phyloP scores from a whole-genome alignment of 1,140 invertebrate species.

The Trachymyrmex cornetzi region DNA sequence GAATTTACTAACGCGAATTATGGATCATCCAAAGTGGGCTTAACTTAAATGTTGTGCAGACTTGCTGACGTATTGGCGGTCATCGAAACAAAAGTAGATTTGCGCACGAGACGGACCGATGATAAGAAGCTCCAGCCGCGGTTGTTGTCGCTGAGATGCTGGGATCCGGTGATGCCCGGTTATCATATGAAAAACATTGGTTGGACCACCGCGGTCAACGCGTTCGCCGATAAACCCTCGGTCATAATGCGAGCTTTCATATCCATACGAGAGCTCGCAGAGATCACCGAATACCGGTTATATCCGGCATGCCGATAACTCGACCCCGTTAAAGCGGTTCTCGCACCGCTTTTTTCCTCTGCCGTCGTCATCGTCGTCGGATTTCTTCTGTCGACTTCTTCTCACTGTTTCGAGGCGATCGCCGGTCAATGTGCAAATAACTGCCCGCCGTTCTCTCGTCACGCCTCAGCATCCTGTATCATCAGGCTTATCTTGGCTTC shows the following conservation, averaged over 20 bases:
- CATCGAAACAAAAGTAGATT: constrained; percentile 10
- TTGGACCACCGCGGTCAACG: constrained; percentile 77
- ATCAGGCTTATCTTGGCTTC: constrained; percentile 17
- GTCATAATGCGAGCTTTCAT: constrained; percentile 76
- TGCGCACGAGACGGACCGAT: background rate
- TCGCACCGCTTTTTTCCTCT: constrained; percentile 60
- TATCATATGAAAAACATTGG: constrained; percentile 82
- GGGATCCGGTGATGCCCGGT: constrained; percentile 82
- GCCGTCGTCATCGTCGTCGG: constrained; percentile 49
- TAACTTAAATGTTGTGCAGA: background rate
- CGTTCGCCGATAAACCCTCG: constrained; percentile 78
- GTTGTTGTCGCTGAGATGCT: constrained; percentile 48
- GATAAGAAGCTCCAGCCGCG: constrained; percentile 13
- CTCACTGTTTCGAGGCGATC: constrained; percentile 43
- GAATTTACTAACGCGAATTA: constrained; percentile 9
- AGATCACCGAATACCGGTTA: constrained; percentile 77
- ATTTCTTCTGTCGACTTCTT: constrained; percentile 61
- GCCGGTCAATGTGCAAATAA: constrained; percentile 70
- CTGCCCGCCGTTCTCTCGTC: constrained; percentile 3
- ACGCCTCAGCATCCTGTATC: background rate
- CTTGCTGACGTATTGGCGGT: background rate
- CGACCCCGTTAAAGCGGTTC: constrained; percentile 80
- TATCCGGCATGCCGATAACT: constrained; percentile 81
- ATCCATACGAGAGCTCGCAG: constrained; percentile 64
- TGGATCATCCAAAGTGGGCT: background rate